phyloP scores from a whole-genome alignment of 2,113 vertebrate species.

The Zosterops japonicus region DNA sequence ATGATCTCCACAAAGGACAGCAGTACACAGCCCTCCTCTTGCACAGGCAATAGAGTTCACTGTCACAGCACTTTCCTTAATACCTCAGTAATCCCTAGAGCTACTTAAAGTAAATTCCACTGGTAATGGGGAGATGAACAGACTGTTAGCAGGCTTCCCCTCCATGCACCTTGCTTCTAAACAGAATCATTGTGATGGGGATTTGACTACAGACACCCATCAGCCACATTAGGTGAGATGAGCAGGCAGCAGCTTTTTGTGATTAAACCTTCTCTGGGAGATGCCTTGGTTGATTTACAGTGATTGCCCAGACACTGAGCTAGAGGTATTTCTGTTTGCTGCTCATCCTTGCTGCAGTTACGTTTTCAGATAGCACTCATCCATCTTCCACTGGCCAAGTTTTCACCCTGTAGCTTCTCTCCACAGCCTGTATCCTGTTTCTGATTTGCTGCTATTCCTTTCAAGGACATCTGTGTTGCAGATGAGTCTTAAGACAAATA shows the following conservation, averaged over 20 bases:
- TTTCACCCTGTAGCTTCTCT: background rate
- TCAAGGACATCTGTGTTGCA: background rate
- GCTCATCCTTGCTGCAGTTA: background rate
- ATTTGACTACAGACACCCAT: background rate
- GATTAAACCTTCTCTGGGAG: conserved; percentile 3
- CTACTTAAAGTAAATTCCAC: conserved; percentile 9
- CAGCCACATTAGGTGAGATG: background rate
- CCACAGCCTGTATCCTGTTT: background rate
- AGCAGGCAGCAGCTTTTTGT: background rate
- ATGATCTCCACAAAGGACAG: background rate
- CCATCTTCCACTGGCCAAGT: background rate
- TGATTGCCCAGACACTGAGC: background rate
- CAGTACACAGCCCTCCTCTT: background rate
- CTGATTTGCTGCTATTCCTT: background rate
- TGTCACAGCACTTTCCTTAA: conserved; percentile 8
- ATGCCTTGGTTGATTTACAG: background rate
- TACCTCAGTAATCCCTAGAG: conserved; percentile 12
- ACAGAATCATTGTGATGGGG: background rate
- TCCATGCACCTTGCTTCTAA: background rate
- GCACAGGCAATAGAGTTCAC: background rate
- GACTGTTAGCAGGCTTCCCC: background rate
- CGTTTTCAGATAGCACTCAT: background rate
- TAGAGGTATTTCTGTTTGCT: background rate
- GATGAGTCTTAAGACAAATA: background rate
- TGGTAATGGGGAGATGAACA: background rate